Base-by-base conservation (phyloP, 2,797 vertebrate genomes). In the Anguilla obscura region DNA sequence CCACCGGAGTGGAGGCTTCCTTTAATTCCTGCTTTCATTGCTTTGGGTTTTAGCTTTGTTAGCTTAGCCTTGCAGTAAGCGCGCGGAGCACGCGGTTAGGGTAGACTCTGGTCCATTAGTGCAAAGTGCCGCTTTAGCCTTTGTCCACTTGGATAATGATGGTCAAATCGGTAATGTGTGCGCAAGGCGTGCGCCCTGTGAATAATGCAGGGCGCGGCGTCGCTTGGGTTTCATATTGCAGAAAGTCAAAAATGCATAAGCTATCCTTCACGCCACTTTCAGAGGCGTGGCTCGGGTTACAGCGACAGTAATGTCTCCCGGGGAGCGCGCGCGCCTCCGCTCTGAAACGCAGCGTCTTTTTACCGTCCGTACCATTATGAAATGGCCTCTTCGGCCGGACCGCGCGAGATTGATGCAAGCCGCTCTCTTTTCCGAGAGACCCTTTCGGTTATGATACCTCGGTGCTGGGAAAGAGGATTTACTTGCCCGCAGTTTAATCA, bases 61-160 rank as follows among this genome's bases (percentile, higher is more conserved):
- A 93, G 94, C 92, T 90, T 86, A 30, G 89, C 87, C 84, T 91
- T 92, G 93, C 87, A 88, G 89, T 92, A 84, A 89, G 91, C 88
- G 92, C 92, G 84, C 86, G 92, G 90, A 93, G 92, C 93, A 50
- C 36, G 40, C 40, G 56, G 90, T 58, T 90, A 52, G 91, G 90
- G 91, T 94, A 89, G 92, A 89, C 92, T 84, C 89, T 91, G 89
- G 84, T 92, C 92, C 94, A 93, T 95, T 94, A 94, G 93, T 89
- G 56, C 91, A 80, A 90, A 95, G 93, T 94, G 94, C 93, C 88
- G 91, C 82, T 76, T 40, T 40, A 76, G 74, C 33, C 40, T 76
- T 76, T 12, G 33, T 12, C 33, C 74, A 21, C 74, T 76, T 76
- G 1, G 33, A 33, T 76, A 76, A 36, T 76, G 74, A 76, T 40